Evolutionary conservation across 1,140 invertebrate species (phyloP), one percentile per base, ranked within the genome.

Genomic region (Brachionus plicatilis): DNA sequence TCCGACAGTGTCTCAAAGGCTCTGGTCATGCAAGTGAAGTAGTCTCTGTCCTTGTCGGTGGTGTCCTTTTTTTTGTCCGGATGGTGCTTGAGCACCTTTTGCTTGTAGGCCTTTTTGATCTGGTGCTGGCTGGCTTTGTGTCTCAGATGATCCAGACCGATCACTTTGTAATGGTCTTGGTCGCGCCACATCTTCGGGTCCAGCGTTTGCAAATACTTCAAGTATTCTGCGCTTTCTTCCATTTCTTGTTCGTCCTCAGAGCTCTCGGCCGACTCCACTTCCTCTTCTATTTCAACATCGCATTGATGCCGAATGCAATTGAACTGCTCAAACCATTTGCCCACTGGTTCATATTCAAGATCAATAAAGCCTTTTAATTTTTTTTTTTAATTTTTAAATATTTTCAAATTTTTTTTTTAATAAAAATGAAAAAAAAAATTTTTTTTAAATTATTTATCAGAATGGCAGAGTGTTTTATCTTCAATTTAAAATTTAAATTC

Each of bases 21-120:
- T 90, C 85, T 47, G 86, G 96, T 98, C 87, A 99, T 99, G 88
- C 96, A 98, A 0, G 96, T 96, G 89, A 98, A 99, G 90, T 99
- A 98, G 90, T 98, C 96, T 87, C 96, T 88, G 65, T 90, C 89
- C 78, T 89, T 88, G 50, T 90, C 88, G 37, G 89, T 88, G 4
- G 56, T 95, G 94, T 89, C 93, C 91, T 76, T 94, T 91, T 95
- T 94, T 89, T 99, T 99, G 89, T 99, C 97, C 0, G 97, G 97
- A 91, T 99, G 97, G 90, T 99, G 97, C 87, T 93, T 93, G 33
- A 99, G 90, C 37, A 99, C 96, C 90, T 95, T 96, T 87, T 92
- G 91, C 85, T 94, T 92, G 88, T 95, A 97, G 43, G 96, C 95
- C 88, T 93, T 93, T 89, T 96, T 96, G 43, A 98, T 96, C 87